Evolutionary conservation across 92 coral and sea anemone species (phyloP).

Genomic region (Porites cylindrica): DNA sequence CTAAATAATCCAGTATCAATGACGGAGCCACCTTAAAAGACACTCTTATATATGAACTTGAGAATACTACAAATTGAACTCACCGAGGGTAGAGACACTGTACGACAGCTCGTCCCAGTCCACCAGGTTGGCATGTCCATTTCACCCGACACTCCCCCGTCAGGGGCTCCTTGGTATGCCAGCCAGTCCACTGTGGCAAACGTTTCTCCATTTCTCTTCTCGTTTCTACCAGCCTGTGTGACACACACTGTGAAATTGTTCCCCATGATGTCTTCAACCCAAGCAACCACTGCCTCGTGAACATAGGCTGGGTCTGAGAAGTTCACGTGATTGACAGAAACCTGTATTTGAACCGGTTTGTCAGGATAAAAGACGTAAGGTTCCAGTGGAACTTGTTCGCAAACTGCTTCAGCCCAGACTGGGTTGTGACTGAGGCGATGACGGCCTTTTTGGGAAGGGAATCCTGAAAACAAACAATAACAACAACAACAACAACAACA

Average conservation of each 20-base stretch:
- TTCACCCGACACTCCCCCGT: constrained; percentile 71
- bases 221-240: constrained; percentile 72
- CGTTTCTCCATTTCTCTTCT: constrained; percentile 22
- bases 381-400: constrained; percentile 36
- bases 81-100: constrained; percentile 65
- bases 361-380: background rate
- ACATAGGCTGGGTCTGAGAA: constrained; percentile 60
- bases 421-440: constrained; percentile 56
- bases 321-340: constrained; percentile 41
- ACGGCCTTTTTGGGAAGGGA: constrained; percentile 71
- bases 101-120: constrained; percentile 75
- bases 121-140: constrained; percentile 73
- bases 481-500: constrained; percentile 32
- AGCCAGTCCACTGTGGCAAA: constrained; percentile 57
- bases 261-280: constrained; percentile 67
- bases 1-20: no score
- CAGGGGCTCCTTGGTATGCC: constrained; percentile 72
- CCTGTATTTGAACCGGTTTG: no score
- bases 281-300: constrained; percentile 73
- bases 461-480: constrained; percentile 31
- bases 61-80: background rate
- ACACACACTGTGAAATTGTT: constrained; percentile 70
- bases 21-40: no score
- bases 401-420: constrained; percentile 67
- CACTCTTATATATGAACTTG: no score